A percentile compares a stretch with the other conserved stretches of the same genome.
phyloP scores from a whole-genome alignment of 1,140 invertebrate species.

The Hetaerina americana region DNA sequence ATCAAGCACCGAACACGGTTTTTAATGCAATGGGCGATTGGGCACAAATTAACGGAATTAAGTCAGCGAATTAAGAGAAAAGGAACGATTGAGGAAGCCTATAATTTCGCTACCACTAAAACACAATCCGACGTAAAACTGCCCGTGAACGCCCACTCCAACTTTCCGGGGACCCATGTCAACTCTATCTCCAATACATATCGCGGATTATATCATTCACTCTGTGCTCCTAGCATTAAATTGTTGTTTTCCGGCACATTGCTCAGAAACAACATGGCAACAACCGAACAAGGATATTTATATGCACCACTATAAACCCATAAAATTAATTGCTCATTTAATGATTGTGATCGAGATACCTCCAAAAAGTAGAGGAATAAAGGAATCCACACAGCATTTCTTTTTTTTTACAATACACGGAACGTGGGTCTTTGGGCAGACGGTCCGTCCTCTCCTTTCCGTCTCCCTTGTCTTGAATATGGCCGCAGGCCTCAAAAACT shows the following conservation, averaged over 20 bases:
- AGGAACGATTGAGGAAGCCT: neutral
- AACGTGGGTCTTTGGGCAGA: no score
- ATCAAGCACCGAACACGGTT: no score
- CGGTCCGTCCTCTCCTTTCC: no score
- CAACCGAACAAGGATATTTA: neutral
- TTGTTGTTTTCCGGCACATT: neutral
- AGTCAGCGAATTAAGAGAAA: neutral
- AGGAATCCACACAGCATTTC: no score
- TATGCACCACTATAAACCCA: neutral
- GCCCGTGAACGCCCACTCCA: no score
- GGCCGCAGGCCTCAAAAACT: no score
- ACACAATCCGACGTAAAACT: neutral
- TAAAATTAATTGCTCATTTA: neutral
- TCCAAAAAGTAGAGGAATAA: no score
- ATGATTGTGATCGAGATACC: neutral
- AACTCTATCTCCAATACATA: neutral
- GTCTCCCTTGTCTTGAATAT: neutral
- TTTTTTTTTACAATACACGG: no score
- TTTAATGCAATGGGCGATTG: neutral
- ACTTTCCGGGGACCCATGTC: neutral
- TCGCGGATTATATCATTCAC: no score
- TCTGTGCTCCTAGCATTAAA: no score
- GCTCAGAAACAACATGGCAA: neutral
- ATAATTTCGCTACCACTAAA: neutral
- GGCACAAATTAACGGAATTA: neutral